Evolutionary conservation across 2,113 vertebrate species (phyloP).

Genomic region (Silurus asotus): DNA sequence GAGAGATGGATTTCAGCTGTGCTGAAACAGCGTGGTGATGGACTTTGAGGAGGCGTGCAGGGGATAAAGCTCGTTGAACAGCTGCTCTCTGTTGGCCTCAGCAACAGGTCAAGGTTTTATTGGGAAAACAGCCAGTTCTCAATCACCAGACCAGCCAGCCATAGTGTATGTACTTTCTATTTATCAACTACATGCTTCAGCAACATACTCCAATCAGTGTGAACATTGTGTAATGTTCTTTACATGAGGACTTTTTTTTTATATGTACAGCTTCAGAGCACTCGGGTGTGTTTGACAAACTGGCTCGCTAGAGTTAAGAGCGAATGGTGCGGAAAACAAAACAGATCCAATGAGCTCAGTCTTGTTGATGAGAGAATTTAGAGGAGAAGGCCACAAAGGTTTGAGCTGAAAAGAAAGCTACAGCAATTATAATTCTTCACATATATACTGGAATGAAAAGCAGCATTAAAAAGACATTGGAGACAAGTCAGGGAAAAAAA

Average conservation of each 20-base stretch:
- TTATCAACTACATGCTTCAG: not conserved
- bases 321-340: not conserved
- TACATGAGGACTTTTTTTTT: not conserved
- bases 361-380: not conserved
- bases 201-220: not conserved
- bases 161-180: not conserved
- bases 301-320: not conserved
- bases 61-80: constrained; percentile 13
- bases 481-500: not conserved
- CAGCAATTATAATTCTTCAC: not conserved
- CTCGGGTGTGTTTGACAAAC: not conserved
- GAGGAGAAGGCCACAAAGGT: not conserved
- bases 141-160: not conserved
- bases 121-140: not conserved
- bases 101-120: not conserved
- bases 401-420: not conserved
- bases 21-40: not conserved
- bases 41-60: not conserved
- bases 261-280: not conserved
- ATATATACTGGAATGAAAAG: not conserved
- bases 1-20: constrained; percentile 16
- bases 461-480: not conserved
- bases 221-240: not conserved
- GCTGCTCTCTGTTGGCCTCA: constrained; percentile 24
- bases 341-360: not conserved